phyloP scores from a whole-genome alignment of 1,140 invertebrate species.

The Lucilia cuprina region DNA sequence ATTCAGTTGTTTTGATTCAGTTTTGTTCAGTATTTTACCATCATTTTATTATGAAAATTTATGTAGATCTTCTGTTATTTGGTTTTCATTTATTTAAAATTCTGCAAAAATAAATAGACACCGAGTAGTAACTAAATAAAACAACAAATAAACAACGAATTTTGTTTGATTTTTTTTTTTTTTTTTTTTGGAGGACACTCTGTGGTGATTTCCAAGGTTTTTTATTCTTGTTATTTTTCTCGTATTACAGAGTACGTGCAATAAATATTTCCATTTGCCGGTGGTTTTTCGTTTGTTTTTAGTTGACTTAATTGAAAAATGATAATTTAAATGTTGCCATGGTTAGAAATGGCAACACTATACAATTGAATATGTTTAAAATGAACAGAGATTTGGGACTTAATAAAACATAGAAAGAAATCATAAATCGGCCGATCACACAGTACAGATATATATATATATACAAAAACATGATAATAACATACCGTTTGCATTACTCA shows the following conservation, averaged over 20 bases:
- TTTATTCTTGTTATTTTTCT: background rate
- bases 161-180: background rate
- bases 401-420: too few relatives aligned
- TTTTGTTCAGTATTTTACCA: background rate
- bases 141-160: background rate
- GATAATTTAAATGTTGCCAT: background rate
- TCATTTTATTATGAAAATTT: conserved; percentile 14
- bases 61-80: background rate
- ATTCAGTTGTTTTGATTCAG: background rate
- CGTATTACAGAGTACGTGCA: background rate
- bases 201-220: conserved; percentile 10
- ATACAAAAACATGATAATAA: too few relatives aligned
- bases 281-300: background rate
- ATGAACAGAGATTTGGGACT: too few relatives aligned
- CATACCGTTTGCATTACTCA: too few relatives aligned
- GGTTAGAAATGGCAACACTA: too few relatives aligned
- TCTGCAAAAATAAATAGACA: background rate
- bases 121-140: background rate
- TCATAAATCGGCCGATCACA: too few relatives aligned
- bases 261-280: background rate
- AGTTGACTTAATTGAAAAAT: background rate
- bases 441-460: too few relatives aligned
- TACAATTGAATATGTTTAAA: too few relatives aligned
- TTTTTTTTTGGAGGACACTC: background rate
- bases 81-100: conserved; percentile 11